Conservation (phyloP, 2,797 vertebrate genomes). For the Allobates femoralis region DNA sequence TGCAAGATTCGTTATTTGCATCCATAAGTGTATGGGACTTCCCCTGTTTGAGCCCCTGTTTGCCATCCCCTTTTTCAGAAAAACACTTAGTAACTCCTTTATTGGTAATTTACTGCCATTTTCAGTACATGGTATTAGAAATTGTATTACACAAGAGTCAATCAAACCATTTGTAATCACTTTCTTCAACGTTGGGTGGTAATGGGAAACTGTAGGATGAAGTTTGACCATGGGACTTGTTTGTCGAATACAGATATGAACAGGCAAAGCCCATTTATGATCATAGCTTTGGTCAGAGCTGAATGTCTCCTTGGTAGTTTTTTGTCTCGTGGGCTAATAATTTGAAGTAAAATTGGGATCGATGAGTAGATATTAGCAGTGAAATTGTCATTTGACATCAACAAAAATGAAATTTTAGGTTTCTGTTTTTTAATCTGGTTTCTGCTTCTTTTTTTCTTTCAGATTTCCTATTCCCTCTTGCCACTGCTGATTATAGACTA, state of each 20-base stretch:
- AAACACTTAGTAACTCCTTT: too few relatives aligned
- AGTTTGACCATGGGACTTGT: neutral
- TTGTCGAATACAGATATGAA: neutral
- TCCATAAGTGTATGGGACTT: too few relatives aligned
- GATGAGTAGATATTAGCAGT: neutral
- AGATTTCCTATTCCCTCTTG: slow-evolving; percentile 74
- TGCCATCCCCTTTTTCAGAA: too few relatives aligned
- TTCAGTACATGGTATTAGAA: too few relatives aligned
- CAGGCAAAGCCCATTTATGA: too few relatives aligned
- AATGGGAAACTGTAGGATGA: neutral
- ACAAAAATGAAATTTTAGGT: neutral
- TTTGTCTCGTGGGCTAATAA: neutral
- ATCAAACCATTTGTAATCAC: too few relatives aligned
- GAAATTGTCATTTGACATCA: neutral
- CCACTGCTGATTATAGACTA: slow-evolving; percentile 66
- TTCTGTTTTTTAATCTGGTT: neutral
- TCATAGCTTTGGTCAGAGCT: neutral
- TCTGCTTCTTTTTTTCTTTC: slow-evolving; percentile 66
- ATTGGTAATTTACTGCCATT: too few relatives aligned
- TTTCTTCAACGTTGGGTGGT: too few relatives aligned
- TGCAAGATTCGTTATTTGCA: too few relatives aligned
- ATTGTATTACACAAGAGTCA: too few relatives aligned
- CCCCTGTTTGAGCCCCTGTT: too few relatives aligned
- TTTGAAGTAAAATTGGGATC: neutral
- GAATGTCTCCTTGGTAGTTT: neutral